These are phyloP conservation scores for Macroteleia sp. DNA, from an alignment of 2,888 invertebrate genomes.

Conservation along the genomic window DNA sequence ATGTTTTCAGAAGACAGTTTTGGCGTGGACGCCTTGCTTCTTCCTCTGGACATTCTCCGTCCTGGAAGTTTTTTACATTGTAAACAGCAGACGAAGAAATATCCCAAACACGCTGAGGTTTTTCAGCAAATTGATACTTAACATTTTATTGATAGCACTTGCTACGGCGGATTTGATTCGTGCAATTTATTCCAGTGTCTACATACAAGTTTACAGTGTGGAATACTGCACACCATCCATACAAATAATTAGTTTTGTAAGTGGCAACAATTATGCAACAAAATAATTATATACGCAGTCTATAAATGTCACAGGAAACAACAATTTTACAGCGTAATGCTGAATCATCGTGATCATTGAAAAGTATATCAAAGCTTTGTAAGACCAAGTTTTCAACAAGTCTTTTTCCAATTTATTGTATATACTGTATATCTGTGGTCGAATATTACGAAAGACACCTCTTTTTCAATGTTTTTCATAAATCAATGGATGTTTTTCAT, in stretches of 20 bases:
- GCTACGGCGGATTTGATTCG: conserved; percentile 88
- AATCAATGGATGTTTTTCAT: too few relatives aligned
- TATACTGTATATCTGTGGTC: too few relatives aligned
- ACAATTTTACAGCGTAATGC: conserved; percentile 28
- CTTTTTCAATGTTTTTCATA: too few relatives aligned
- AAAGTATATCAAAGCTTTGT: conserved; percentile 5
- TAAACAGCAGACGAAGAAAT: conserved; percentile 90
- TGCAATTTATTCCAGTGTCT: conserved; percentile 86
- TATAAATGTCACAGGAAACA: conserved; percentile 41
- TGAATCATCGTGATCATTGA: conserved; percentile 42
- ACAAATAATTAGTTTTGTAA: conserved; percentile 92
- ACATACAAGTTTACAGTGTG: conserved; percentile 86
- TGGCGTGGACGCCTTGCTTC: conserved; percentile 95
- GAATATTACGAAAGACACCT: too few relatives aligned
- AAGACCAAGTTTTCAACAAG: too few relatives aligned
- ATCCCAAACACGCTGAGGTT: conserved; percentile 90
- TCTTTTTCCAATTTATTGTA: too few relatives aligned
- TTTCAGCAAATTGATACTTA: conserved; percentile 88
- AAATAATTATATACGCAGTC: conserved; percentile 13
- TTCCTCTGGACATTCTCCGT: conserved; percentile 92
- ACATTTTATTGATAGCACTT: conserved; percentile 87
- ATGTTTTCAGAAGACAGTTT: conserved; percentile 96
- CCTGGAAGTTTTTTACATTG: conserved; percentile 90
- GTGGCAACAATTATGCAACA: conserved; percentile 82
- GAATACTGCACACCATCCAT: conserved; percentile 92